Evolutionary conservation across 30 jellyfish, hydroid and myxozoan genomes (phyloP).

Genomic region (Sanderia malayensis): DNA sequence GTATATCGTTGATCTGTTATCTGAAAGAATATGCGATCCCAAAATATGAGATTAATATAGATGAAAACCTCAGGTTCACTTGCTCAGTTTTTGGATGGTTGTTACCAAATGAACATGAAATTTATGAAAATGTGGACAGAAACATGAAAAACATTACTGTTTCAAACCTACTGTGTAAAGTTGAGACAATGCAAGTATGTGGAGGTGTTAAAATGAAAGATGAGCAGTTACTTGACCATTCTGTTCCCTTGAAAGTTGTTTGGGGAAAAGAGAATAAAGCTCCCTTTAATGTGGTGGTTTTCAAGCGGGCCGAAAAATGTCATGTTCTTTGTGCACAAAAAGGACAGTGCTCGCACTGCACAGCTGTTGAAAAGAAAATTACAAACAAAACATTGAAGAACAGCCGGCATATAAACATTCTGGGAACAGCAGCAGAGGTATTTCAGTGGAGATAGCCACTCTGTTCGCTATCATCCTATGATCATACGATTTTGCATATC

Average conservation of each 20-base stretch:
- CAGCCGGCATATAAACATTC: slow-evolving; percentile 3
- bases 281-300: slow-evolving; percentile 1
- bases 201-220: neutral
- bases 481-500: slow-evolving; percentile 15
- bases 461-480: slow-evolving; percentile 10
- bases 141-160: slow-evolving; percentile 6
- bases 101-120: slow-evolving; percentile 6
- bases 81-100: slow-evolving; percentile 9
- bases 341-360: neutral
- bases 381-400: neutral
- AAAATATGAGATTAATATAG: neutral
- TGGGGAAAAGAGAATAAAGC: neutral
- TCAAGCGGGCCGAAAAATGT: slow-evolving; percentile 6
- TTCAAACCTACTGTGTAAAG: neutral
- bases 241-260: slow-evolving; percentile 6
- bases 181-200: slow-evolving; percentile 3
- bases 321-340: neutral
- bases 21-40: neutral
- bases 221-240: neutral
- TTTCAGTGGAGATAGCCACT: slow-evolving; percentile 1
- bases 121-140: slow-evolving; percentile 5
- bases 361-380: neutral
- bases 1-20: too few relatives aligned
- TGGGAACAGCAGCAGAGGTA: slow-evolving; percentile 29
- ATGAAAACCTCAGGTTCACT: neutral